Base-by-base conservation (phyloP, 2,113 vertebrate genomes). In the Tachuris rubrigastra region DNA sequence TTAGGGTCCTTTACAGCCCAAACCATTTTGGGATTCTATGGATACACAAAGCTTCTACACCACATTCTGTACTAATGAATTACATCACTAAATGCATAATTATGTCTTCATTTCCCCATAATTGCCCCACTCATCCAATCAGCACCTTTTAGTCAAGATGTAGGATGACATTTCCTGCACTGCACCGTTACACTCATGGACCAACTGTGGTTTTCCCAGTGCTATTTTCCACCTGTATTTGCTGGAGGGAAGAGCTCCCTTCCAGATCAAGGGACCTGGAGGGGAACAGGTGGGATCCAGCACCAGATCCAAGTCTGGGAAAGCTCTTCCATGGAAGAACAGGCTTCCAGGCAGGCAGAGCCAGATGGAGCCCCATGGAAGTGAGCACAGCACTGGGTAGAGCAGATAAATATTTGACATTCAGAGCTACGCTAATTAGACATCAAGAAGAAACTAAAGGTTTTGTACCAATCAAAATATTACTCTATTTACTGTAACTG, bases 391-490 rank as follows among this genome's bases (percentile, higher is more conserved):
- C 23, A 1, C 77, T 2, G 69, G 58, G 65, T 77, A 88, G 82
- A 96, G 85, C 24, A 0, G 77, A 62, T 63, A 96, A 96, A 95
- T 93, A 95, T 95, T 91, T 97, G 92, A 96, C 80, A 97, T 93
- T 90, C 89, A 8, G 85, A 91, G 89, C 71, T 89, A 8, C 14
- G 0, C 89, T 87, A 94, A 94, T 79, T 87, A 93, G 92, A 84
- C 88, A 31, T 12, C 9, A 58, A 85, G 89, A 89, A 95, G 93
- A 88, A 97, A 46, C 31, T 80, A 78, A 85, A 75, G 67, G 58
- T 87, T 95, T 78, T 31, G 55, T 39, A 90, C 86, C 92, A 50
- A 93, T 96, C 95, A 91, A 96, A 95, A 92, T 89, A 96, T 91
- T 95, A 75, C 87, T 84, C 23, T 91, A 41, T 94, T 94, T 95